These are phyloP conservation scores for Pitangus sulphuratus DNA, from an alignment of 2,797 vertebrate genomes.

Conservation along the genomic window DNA sequence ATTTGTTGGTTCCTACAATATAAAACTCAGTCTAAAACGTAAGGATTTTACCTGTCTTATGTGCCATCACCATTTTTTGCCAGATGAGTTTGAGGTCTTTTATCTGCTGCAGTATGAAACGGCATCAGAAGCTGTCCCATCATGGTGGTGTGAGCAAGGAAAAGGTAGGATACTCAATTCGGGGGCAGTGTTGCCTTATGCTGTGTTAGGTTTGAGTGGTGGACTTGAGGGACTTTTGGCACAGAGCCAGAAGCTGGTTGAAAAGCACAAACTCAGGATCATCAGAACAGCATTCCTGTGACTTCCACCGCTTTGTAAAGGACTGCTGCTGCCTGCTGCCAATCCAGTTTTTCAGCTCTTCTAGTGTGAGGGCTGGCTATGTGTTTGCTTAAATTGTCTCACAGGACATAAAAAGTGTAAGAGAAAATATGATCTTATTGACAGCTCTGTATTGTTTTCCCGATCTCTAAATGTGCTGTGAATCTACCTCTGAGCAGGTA, in stretches of 20 bases:
- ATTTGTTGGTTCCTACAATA: background rate
- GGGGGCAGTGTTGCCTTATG: background rate
- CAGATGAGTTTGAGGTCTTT: background rate
- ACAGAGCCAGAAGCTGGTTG: background rate
- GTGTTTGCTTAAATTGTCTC: background rate
- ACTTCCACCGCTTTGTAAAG: background rate
- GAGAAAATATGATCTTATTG: background rate
- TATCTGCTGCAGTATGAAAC: background rate
- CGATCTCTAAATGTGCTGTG: background rate
- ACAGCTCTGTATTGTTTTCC: background rate
- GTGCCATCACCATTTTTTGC: background rate
- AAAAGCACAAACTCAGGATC: background rate
- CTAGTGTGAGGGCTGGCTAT: rapidly evolving
- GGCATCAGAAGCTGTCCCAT: background rate
- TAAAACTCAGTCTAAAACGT: background rate
- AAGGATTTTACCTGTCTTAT: background rate
- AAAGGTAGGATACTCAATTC: background rate
- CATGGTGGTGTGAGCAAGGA: background rate
- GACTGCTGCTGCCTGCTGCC: background rate
- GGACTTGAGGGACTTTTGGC: background rate
- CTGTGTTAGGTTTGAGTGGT: background rate
- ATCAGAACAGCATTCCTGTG: background rate
- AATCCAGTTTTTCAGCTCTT: background rate
- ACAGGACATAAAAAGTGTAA: background rate
- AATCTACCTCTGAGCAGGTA: background rate